Evolutionary conservation across 1,140 invertebrate genomes (phyloP), one percentile per base, ranked within the genome.

Genomic region (Trinorchestia longiramus): DNA sequence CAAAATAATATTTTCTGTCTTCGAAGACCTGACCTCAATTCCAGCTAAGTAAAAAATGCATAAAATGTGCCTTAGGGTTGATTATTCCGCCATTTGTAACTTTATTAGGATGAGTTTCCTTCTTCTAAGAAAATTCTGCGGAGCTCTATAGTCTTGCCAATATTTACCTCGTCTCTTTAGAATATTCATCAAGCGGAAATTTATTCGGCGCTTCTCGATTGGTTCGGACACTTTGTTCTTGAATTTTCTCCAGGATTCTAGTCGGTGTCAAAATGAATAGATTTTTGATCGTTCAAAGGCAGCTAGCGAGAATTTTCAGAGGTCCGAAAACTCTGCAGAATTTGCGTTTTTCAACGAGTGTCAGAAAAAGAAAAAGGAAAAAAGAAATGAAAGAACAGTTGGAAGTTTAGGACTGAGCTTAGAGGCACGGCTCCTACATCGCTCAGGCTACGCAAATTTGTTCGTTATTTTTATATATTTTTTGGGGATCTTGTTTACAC

Each of bases 151-250:
- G 15, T 15, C 4, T 90, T 43, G 43, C n/a, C n/a, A 90, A 90
- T 90, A 90, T 90, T 90, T 90, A 15, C 88, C 88, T 42, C n/a
- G 88, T 41, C 88, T 90, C 88, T 17, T 90, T 90, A 90, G 88
- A 90, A 90, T 90, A 90, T 90, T 90, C 88, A 42, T 90, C 88
- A 43, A 90, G 88, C 41, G 43, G 43, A 43, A 90, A 90, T 90
- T 90, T 90, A 90, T 90, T 90, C 88, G 4, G 43, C 3, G 88
- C 43, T 90, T 90, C 88, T 90, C 88, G 88, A 90, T 90, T 90
- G 88, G 88, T 90, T 43, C 88, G 36, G 88, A 90, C 88, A 90
- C 43, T 90, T 90, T 90, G 88, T 90, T 90, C 43, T 90, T 90
- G 88, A 42, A 42, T 90, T 90, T 43, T 42, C 43, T 43, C 43